phyloP scores from a whole-genome alignment of 1,140 invertebrate genomes.

The Radopholus similis region DNA sequence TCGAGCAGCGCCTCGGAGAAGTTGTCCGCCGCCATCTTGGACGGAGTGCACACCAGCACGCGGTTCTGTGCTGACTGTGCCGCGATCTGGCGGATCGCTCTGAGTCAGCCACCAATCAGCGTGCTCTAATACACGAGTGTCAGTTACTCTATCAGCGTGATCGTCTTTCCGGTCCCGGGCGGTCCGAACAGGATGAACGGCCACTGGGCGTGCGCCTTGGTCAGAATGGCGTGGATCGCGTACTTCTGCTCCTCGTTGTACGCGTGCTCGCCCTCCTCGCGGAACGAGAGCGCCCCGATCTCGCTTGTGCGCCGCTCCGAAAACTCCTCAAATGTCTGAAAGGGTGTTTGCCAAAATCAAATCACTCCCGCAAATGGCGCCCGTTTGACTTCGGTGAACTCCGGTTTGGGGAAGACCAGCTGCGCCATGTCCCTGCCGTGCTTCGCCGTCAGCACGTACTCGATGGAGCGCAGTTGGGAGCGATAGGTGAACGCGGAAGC shows the following conservation, averaged over 20 bases:
- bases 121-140: no score
- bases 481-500: constrained; percentile 25
- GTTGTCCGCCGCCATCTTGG: constrained; percentile 35
- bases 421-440: constrained; percentile 15
- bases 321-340: constrained; percentile 30
- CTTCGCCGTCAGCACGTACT: constrained; percentile 8
- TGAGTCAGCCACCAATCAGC: no score
- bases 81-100: constrained; percentile 28
- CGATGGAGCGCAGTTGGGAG: constrained; percentile 21
- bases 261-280: neutral
- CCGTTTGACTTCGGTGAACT: constrained; percentile 14
- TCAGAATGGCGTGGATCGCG: constrained; percentile 25
- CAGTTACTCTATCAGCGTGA: constrained; percentile 31
- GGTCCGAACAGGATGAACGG: constrained; percentile 32
- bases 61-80: constrained; percentile 14
- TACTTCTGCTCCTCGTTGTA: constrained; percentile 24
- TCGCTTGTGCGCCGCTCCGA: neutral
- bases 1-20: constrained; percentile 26
- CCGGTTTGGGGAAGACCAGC: constrained; percentile 16
- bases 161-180: constrained; percentile 30
- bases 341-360: neutral
- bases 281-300: constrained; percentile 7
- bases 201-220: constrained; percentile 11
- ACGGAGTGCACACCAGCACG: constrained; percentile 29
- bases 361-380: neutral